phyloP scores from a whole-genome alignment of 2,888 invertebrate genomes.

The Aporophyla nigra region DNA sequence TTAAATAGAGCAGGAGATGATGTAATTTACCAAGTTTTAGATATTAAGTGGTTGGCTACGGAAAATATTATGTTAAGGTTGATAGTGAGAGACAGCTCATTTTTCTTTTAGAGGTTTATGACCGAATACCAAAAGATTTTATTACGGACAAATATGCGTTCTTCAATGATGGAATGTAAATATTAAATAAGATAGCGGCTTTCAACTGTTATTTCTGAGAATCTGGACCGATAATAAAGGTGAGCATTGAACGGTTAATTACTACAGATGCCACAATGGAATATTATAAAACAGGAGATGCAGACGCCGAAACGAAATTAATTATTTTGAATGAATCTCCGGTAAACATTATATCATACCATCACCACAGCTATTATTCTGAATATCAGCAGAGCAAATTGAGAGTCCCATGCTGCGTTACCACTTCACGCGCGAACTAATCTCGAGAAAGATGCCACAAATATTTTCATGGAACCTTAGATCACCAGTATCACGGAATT shows the following conservation, averaged over 20 bases:
- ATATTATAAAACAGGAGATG: background rate
- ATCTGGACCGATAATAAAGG: background rate
- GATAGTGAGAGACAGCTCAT: conserved; percentile 28
- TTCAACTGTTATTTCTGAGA: conserved; percentile 10
- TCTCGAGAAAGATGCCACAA: conserved; percentile 57
- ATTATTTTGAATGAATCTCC: background rate
- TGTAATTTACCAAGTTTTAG: conserved; percentile 68
- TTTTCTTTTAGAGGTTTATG: conserved; percentile 46
- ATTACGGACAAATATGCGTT: conserved; percentile 41
- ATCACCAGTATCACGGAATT: conserved; percentile 74
- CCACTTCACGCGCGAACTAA: conserved; percentile 52
- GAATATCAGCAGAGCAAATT: conserved; percentile 43
- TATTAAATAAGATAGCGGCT: conserved; percentile 38
- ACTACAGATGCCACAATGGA: conserved; percentile 1
- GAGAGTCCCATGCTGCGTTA: conserved; percentile 45
- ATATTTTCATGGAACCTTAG: conserved; percentile 63
- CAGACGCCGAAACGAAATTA: background rate
- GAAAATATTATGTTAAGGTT: conserved; percentile 56
- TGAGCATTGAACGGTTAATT: background rate
- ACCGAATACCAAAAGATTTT: conserved; percentile 41
- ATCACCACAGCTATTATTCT: conserved; percentile 22
- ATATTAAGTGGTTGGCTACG: conserved; percentile 61
- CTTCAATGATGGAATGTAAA: conserved; percentile 55
- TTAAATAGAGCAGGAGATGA: conserved; percentile 67
- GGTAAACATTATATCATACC: conserved; percentile 1